phyloP scores from a whole-genome alignment of 2,888 invertebrate genomes.

The Thera britannica region DNA sequence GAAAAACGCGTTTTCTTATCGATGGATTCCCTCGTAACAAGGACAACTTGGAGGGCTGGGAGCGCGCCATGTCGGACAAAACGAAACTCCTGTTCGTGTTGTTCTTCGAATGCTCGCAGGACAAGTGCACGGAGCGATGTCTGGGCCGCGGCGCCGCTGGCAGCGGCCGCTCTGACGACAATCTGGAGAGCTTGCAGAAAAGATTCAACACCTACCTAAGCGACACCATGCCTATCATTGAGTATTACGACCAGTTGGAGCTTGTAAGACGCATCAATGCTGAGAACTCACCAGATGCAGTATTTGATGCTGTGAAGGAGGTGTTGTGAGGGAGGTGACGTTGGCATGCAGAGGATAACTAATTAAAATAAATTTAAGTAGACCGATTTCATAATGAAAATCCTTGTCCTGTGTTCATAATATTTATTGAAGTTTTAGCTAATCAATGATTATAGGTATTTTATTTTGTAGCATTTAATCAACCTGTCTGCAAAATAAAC shows the following conservation, averaged over 20 bases:
- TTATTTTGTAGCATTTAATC: conserved; percentile 12
- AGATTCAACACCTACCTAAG: conserved; percentile 93
- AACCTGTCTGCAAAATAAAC: conserved; percentile 9
- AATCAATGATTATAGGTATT: conserved; percentile 8
- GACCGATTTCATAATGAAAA: conserved; percentile 43
- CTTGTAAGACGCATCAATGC: conserved; percentile 92
- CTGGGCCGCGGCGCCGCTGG: conserved; percentile 93
- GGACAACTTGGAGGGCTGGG: conserved; percentile 98
- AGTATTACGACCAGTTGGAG: conserved; percentile 89
- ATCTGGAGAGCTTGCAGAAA: conserved; percentile 93
- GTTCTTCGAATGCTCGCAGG: conserved; percentile 95
- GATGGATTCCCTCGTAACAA: conserved; percentile 99
- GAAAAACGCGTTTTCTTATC: conserved; percentile 92
- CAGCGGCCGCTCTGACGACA: conserved; percentile 98
- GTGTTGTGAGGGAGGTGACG: conserved; percentile 76
- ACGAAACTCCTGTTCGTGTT: conserved; percentile 94
- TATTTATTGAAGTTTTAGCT: conserved; percentile 6
- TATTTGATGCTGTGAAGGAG: conserved; percentile 85
- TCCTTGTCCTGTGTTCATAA: conserved; percentile 7
- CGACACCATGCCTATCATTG: conserved; percentile 95
- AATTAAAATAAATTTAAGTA: conserved; percentile 56
- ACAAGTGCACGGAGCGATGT: conserved; percentile 94
- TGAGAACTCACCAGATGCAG: conserved; percentile 86
- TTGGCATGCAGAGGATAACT: conserved; percentile 61
- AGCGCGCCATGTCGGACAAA: conserved; percentile 91